phyloP scores from a whole-genome alignment of 1,140 invertebrate species.

The Drosophila teissieri region DNA sequence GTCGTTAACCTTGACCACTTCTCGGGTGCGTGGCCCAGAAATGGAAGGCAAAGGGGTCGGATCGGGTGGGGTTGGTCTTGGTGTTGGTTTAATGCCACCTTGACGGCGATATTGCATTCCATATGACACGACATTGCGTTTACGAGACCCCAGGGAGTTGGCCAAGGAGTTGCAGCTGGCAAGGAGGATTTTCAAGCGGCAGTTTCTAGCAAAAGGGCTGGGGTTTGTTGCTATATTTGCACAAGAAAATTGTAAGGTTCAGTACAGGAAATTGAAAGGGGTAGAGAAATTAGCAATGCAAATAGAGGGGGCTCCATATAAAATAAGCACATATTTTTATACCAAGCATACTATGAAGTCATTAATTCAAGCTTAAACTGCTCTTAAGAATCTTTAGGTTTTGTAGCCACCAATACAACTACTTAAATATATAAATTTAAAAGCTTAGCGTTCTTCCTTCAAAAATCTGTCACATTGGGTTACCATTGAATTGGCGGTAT shows the following conservation, averaged over 20 bases:
- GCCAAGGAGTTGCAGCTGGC: constrained; percentile 30
- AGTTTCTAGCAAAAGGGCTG: neutral
- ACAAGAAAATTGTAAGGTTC: constrained; percentile 5
- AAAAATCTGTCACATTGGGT: constrained; percentile 7
- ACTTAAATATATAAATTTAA: no score
- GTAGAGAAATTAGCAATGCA: constrained; percentile 3
- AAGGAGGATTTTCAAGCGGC: constrained; percentile 7
- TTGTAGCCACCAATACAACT: neutral
- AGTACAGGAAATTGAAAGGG: neutral
- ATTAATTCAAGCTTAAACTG: neutral
- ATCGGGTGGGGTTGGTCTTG: no score
- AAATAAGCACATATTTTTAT: neutral
- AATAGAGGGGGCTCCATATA: neutral
- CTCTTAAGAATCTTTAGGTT: neutral
- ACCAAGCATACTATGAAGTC: neutral
- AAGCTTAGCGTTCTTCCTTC: no score
- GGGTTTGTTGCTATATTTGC: constrained; percentile 4
- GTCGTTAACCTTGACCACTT: constrained; percentile 68
- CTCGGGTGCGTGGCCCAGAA: constrained; percentile 23
- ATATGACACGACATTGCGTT: constrained; percentile 37
- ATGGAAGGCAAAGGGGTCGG: neutral
- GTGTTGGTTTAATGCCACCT: constrained; percentile 31
- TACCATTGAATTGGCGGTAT: constrained; percentile 22
- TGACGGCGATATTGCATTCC: constrained; percentile 58
- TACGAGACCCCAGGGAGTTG: constrained; percentile 25